phyloP scores from a whole-genome alignment of 1,140 invertebrate species.

The Triops longicaudatus region DNA sequence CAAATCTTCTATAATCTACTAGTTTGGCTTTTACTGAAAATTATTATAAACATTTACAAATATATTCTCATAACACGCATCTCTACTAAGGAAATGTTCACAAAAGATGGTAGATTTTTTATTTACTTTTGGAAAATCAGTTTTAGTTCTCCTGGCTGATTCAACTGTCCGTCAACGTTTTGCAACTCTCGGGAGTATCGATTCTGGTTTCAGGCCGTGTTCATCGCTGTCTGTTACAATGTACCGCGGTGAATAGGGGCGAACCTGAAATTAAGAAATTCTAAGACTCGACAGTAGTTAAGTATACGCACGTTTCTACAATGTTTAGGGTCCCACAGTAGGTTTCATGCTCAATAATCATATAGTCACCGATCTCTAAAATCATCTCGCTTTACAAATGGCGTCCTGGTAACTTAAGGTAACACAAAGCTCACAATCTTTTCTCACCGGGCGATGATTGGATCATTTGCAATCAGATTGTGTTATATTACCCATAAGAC shows the following conservation, averaged over 20 bases:
- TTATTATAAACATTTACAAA: no score
- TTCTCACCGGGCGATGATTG: background rate
- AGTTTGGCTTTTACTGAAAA: no score
- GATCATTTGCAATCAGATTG: no score
- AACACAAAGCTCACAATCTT: background rate
- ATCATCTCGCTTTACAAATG: background rate
- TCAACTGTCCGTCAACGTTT: background rate
- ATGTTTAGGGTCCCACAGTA: background rate
- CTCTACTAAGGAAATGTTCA: no score
- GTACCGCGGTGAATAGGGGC: background rate
- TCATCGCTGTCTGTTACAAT: background rate
- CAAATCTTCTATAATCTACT: no score
- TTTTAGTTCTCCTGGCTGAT: background rate
- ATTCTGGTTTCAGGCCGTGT: background rate
- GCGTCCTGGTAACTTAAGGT: background rate
- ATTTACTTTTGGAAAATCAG: background rate
- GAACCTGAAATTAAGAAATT: no score
- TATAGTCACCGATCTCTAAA: background rate
- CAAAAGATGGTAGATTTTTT: no score
- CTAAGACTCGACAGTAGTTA: no score
- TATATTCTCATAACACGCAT: no score
- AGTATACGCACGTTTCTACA: no score
- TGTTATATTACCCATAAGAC: no score
- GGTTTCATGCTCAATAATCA: background rate
- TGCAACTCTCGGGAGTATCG: background rate